These are phyloP conservation scores for Leptatherina wallacei DNA, from an alignment of 2,797 vertebrate species.

Conservation along the genomic window DNA sequence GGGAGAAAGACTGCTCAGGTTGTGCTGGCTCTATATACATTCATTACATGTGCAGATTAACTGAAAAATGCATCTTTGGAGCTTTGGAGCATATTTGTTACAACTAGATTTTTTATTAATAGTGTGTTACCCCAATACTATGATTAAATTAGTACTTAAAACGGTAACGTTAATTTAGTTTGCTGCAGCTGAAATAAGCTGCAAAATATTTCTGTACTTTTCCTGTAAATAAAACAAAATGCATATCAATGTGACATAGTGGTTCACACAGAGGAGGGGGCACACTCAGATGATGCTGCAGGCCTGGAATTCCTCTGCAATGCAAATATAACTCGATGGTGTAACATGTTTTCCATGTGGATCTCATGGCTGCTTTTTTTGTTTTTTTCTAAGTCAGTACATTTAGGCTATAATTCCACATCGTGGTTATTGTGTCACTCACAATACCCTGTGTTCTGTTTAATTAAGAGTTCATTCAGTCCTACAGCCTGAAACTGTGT, in stretches of 20 bases:
- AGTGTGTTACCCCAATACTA: no score
- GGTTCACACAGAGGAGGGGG: constrained; percentile 9
- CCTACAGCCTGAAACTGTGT: constrained; percentile 78
- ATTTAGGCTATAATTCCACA: constrained; percentile 21
- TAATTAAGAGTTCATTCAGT: constrained; percentile 81
- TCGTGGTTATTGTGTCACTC: constrained; percentile 30
- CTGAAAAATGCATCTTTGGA: no score
- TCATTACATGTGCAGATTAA: not conserved
- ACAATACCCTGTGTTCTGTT: constrained; percentile 66
- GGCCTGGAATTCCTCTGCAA: constrained; percentile 39
- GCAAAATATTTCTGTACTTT: not conserved
- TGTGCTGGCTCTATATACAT: not conserved
- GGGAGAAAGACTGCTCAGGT: not conserved
- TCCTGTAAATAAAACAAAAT: not conserved
- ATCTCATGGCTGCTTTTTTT: constrained; percentile 11
- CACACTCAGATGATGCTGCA: constrained; percentile 15
- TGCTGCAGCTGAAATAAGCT: not conserved
- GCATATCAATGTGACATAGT: not conserved
- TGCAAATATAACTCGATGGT: constrained; percentile 49
- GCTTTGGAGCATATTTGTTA: no score
- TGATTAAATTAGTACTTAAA: no score
- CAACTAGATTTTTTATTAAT: no score
- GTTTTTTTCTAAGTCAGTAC: not conserved
- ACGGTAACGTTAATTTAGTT: not conserved
- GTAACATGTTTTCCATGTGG: constrained; percentile 38